Evolutionary conservation across 1,140 invertebrate species (phyloP).

Genomic region (Bombus superbus): DNA sequence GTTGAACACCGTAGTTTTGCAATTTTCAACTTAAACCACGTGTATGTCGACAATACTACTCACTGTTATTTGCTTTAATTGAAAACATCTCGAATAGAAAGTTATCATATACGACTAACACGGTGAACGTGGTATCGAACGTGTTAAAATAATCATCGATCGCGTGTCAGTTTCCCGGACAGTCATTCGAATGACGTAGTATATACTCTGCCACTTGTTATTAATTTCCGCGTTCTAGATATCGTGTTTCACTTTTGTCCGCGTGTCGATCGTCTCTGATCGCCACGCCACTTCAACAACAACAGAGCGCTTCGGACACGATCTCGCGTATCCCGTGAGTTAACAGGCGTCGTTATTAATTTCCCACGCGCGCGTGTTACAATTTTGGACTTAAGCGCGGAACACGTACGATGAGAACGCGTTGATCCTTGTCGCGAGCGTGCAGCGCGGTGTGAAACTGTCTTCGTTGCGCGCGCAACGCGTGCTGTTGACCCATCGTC

Average conservation of each 20-base stretch:
- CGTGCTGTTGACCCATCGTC: constrained; percentile 66
- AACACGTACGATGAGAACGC: not conserved
- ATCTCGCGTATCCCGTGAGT: constrained; percentile 9
- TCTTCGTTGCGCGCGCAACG: constrained; percentile 60
- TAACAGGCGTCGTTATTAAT: constrained; percentile 48
- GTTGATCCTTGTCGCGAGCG: not conserved
- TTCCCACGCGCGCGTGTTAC: constrained; percentile 21
- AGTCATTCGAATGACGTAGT: not conserved
- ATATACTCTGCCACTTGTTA: not conserved
- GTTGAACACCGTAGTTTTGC: too few relatives aligned
- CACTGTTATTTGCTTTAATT: too few relatives aligned
- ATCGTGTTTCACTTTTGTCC: not conserved
- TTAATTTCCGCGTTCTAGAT: not conserved
- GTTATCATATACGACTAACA: too few relatives aligned
- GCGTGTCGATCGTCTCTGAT: not conserved
- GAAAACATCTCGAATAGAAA: too few relatives aligned
- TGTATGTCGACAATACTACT: too few relatives aligned
- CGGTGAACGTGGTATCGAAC: not conserved
- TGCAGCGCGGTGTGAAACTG: not conserved
- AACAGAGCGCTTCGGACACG: not conserved
- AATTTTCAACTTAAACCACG: too few relatives aligned
- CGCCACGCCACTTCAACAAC: not conserved
- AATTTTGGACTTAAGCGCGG: constrained; percentile 18
- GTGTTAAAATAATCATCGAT: not conserved
- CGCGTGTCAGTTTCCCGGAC: not conserved